Evolutionary conservation across 2,797 vertebrate genomes (phyloP).

Genomic region (Vespertilio murinus): DNA sequence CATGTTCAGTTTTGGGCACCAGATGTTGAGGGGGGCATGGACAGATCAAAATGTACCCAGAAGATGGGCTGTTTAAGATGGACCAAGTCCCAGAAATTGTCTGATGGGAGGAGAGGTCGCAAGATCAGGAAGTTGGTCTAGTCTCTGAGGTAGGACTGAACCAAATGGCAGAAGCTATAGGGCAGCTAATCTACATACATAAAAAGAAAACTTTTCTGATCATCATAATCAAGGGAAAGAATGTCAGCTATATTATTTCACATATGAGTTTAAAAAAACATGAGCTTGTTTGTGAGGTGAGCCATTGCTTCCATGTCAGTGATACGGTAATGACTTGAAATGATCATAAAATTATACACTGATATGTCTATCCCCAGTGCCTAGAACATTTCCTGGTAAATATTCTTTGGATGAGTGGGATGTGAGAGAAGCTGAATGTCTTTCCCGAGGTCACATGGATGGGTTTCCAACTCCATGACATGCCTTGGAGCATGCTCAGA

Average conservation of each 20-base stretch:
- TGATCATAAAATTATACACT: not conserved
- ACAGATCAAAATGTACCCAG: not conserved
- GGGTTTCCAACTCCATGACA: not conserved
- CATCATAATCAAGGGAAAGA: not conserved
- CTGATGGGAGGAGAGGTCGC: not conserved
- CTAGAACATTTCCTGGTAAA: not conserved
- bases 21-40: not conserved
- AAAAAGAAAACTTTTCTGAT: not conserved
- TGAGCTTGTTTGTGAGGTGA: not conserved
- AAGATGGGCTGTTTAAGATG: not conserved
- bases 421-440: not conserved
- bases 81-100: constrained; percentile 38
- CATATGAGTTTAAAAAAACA: not conserved
- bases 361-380: not conserved
- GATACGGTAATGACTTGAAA: not conserved
- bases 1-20: not conserved
- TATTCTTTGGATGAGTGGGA: not conserved
- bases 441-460: not conserved
- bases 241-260: not conserved
- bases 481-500: not conserved
- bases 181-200: not conserved
- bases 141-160: not conserved
- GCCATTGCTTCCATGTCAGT: not conserved
- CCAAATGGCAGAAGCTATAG: not conserved
- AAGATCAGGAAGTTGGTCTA: not conserved